Evolutionary conservation across 2,888 invertebrate species (phyloP).

Genomic region (Mayetiola destructor): DNA sequence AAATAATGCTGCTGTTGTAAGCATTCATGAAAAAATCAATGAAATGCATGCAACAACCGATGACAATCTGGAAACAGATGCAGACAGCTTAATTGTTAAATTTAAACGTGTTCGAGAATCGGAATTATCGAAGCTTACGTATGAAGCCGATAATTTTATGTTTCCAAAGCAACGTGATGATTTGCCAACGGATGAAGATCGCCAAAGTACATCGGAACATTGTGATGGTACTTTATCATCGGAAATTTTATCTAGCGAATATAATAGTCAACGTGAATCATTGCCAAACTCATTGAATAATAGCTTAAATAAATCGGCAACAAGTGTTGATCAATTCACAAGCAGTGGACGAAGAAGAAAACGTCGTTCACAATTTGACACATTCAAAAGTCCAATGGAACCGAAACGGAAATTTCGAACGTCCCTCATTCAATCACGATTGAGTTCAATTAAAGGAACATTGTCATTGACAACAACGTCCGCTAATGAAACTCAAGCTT

Average conservation of each 20-base stretch:
- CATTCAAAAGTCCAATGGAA: slow-evolving; percentile 39
- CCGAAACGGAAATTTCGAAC: slow-evolving; percentile 34
- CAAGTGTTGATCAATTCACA: background rate
- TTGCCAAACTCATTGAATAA: background rate
- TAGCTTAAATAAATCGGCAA: background rate
- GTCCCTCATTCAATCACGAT: slow-evolving; percentile 34
- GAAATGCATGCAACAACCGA: slow-evolving; percentile 16
- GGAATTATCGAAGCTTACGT: slow-evolving; percentile 59
- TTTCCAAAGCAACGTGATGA: slow-evolving; percentile 54
- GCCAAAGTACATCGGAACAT: slow-evolving; percentile 36
- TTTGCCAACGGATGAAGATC: slow-evolving; percentile 40
- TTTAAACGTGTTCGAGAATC: slow-evolving; percentile 59
- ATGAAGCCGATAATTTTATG: slow-evolving; percentile 78
- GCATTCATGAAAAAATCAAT: background rate
- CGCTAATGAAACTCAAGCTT: background rate
- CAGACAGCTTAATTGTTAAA: slow-evolving; percentile 46
- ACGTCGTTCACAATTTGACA: slow-evolving; percentile 43
- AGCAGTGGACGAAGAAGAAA: slow-evolving; percentile 20
- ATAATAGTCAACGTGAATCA: slow-evolving; percentile 17
- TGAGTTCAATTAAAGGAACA: background rate
- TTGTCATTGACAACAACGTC: background rate
- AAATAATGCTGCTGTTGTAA: background rate
- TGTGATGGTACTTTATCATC: slow-evolving; percentile 27
- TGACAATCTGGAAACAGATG: slow-evolving; percentile 10
- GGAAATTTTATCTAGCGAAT: slow-evolving; percentile 25